phyloP scores from a whole-genome alignment of 2,888 invertebrate species.

The Phymatocera aterrima region DNA sequence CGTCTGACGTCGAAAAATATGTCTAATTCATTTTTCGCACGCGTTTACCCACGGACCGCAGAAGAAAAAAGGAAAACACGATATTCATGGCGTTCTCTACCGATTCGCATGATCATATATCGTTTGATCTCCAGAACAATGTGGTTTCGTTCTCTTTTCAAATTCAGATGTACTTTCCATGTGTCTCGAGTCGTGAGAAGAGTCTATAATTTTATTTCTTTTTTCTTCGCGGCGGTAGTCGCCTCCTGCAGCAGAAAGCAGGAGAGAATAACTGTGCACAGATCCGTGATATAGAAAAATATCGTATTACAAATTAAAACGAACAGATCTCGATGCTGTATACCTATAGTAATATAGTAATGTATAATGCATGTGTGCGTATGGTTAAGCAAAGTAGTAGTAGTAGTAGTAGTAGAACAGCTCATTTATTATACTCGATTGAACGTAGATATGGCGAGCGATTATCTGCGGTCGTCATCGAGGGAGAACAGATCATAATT shows the following conservation, averaged over 20 bases:
- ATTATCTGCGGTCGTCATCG: constrained; percentile 29
- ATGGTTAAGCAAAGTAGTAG: not conserved
- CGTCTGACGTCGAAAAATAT: no score
- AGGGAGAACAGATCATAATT: constrained; percentile 30
- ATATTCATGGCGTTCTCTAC: not conserved
- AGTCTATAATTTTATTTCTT: not conserved
- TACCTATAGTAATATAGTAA: no score
- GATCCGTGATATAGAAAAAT: no score
- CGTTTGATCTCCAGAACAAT: not conserved
- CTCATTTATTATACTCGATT: constrained; percentile 24
- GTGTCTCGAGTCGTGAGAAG: no score
- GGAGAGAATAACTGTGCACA: not conserved
- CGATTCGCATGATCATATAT: not conserved
- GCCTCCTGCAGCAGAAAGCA: not conserved
- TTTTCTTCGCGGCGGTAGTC: no score
- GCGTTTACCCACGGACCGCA: no score
- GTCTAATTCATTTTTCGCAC: no score
- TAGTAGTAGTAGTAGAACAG: not conserved
- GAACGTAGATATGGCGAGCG: not conserved
- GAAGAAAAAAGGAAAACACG: not conserved
- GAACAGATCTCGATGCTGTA: not conserved
- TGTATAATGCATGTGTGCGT: not conserved
- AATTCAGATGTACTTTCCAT: no score
- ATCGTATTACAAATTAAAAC: constrained; percentile 28
- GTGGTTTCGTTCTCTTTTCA: not conserved